Percentiles rank a stretch among this genome's conserved stretches.
phyloP scores from a whole-genome alignment of 1,140 invertebrate genomes.

The Lucilia sericata region DNA sequence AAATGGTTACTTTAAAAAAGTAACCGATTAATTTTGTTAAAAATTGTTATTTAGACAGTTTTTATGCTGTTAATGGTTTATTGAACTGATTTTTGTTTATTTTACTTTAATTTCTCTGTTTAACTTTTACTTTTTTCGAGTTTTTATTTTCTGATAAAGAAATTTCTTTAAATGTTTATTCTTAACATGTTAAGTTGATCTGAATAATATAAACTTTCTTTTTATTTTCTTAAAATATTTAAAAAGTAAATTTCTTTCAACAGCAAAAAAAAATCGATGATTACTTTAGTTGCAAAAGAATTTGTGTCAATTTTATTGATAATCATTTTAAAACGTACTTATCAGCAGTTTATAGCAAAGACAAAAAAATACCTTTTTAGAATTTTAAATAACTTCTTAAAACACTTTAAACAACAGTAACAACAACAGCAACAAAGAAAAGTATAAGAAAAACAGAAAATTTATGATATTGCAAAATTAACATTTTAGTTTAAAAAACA shows the following conservation, averaged over 20 bases:
- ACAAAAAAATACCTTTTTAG: background rate
- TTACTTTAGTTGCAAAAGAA: background rate
- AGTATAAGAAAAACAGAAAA: background rate
- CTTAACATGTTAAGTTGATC: too few species aligned
- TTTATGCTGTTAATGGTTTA: too few species aligned
- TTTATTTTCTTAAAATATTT: background rate
- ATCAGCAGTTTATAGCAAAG: background rate
- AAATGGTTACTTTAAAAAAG: too few species aligned
- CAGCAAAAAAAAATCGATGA: background rate
- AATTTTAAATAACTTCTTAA: constrained; percentile 24
- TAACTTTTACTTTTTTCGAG: background rate
- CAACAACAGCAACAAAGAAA: too few species aligned
- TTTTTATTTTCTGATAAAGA: too few species aligned
- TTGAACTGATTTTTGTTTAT: too few species aligned
- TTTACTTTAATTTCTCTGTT: background rate
- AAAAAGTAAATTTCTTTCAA: background rate
- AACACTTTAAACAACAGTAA: background rate
- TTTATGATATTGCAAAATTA: background rate
- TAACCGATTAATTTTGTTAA: too few species aligned
- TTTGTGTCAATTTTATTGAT: constrained; percentile 8
- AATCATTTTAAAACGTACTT: background rate
- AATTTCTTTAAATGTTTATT: too few species aligned
- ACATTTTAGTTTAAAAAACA: background rate
- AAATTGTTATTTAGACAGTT: too few species aligned
- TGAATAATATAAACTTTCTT: background rate